These are phyloP conservation scores for Huso huso DNA, from an alignment of 2,797 vertebrate species.

Conservation along the genomic window DNA sequence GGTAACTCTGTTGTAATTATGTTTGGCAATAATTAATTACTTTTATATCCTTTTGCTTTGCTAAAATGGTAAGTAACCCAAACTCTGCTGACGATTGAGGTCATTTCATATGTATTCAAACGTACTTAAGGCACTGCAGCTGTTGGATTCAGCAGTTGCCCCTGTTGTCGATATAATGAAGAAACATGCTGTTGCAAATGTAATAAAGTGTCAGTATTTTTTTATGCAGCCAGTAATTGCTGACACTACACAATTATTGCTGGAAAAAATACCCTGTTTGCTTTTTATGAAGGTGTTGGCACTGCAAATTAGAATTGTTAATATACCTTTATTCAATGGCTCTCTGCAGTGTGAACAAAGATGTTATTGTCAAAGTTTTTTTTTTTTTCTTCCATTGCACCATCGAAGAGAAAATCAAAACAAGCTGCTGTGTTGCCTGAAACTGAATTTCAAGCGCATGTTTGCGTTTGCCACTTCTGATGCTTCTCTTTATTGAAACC, in stretches of 20 bases:
- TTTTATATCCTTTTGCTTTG: too few relatives aligned
- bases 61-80: too few relatives aligned
- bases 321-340: slow-evolving; percentile 42
- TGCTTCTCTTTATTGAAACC: slow-evolving; percentile 8
- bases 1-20: too few relatives aligned
- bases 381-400: slow-evolving; percentile 19
- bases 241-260: slow-evolving; percentile 35
- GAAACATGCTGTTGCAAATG: slow-evolving; percentile 43
- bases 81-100: too few relatives aligned
- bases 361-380: slow-evolving; percentile 32
- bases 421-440: slow-evolving; percentile 23
- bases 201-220: slow-evolving; percentile 47
- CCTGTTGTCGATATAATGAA: slow-evolving; percentile 39
- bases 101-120: slow-evolving; percentile 13
- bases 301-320: slow-evolving; percentile 45
- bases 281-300: slow-evolving; percentile 41
- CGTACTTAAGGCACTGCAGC: slow-evolving; percentile 9
- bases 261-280: slow-evolving; percentile 39
- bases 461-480: slow-evolving; percentile 14
- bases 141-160: slow-evolving; percentile 15
- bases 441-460: slow-evolving; percentile 18
- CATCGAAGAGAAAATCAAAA: slow-evolving; percentile 21
- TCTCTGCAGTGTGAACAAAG: slow-evolving; percentile 35
- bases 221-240: slow-evolving; percentile 37
- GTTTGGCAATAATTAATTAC: too few relatives aligned